Conservation (phyloP, 1,140 invertebrate genomes). For the Sinella curviseta region DNA sequence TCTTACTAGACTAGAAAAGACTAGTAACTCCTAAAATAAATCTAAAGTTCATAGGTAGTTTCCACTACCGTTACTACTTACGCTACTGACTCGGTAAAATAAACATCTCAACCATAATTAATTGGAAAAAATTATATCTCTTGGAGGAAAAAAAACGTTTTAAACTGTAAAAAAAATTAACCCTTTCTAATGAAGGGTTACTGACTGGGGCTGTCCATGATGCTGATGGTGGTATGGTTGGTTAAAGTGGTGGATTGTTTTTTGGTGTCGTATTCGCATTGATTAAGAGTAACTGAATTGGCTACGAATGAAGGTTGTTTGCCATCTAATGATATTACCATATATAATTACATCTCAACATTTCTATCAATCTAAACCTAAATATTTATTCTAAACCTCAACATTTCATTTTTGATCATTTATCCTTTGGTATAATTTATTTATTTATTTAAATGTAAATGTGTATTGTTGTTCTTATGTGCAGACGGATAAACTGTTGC, state of each 20-base stretch:
- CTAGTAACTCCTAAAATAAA: background rate
- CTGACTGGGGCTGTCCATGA: background rate
- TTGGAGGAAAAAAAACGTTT: background rate
- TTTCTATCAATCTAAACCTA: no score
- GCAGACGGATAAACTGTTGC: background rate
- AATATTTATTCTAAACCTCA: background rate
- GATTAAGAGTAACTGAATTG: no score
- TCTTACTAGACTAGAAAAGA: no score
- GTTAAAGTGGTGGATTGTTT: background rate
- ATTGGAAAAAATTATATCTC: no score
- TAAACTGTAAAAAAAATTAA: background rate
- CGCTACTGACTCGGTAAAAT: background rate
- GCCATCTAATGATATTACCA: no score
- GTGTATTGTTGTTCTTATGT: conserved; percentile 21
- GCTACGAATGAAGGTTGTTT: no score
- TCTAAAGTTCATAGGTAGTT: background rate
- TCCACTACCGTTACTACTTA: background rate
- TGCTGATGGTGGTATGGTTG: conserved; percentile 10
- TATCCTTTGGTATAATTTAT: background rate
- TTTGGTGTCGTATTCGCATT: conserved; percentile 4
- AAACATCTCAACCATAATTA: no score
- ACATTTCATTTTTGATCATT: background rate
- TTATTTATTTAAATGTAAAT: conserved; percentile 25
- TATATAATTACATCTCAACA: no score
- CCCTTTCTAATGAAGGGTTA: background rate